Evolutionary conservation across 2,113 vertebrate genomes (phyloP), one percentile per base, ranked within the genome.

Genomic region (Ophiodon elongatus): DNA sequence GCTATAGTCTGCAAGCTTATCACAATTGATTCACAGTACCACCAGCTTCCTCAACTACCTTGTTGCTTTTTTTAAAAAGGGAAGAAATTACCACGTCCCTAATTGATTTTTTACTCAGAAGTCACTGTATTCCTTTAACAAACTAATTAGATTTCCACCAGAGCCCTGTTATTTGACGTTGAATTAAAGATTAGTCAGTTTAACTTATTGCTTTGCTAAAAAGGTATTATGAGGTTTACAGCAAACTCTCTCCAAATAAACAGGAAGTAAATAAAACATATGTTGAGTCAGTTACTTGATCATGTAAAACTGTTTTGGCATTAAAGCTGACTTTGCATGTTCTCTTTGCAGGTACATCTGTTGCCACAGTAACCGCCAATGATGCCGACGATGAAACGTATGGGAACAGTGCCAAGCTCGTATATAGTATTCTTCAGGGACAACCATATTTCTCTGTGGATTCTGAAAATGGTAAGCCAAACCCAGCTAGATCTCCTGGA

Each of bases 371-470:
- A 68, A 98, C 96, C 27, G 98, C 98, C 11, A 96, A 95, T 11
- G 98, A 99, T 4, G 98, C 97, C 1, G 98, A 99, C 80, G 98
- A 99, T 73, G 96, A 97, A 84, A 97, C 96, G 17, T 99, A 99
- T 0, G 98, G 98, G 77, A 99, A 99, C 91, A 99, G 98, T 82
- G 98, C 98, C 85, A 98, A 97, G 91, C 95, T 99, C 6, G 97
- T 99, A 4, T 99, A 99, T 69, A 99, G 98, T 88, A 99, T 99
- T 47, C 93, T 99, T 10, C 97, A 99, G 84, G 98, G 98, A 68
- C 98, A 99, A 50, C 98, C 98, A 0, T 99, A 99, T 76, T 99
- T 99, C 91, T 98, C 98, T 39, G 96, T 99, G 89, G 98, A 99
- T 79, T 97, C 98, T 23, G 97, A 99, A 79, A 98, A 97, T 89